phyloP scores from a whole-genome alignment of 2,797 vertebrate genomes.

The Monodelphis domestica region DNA sequence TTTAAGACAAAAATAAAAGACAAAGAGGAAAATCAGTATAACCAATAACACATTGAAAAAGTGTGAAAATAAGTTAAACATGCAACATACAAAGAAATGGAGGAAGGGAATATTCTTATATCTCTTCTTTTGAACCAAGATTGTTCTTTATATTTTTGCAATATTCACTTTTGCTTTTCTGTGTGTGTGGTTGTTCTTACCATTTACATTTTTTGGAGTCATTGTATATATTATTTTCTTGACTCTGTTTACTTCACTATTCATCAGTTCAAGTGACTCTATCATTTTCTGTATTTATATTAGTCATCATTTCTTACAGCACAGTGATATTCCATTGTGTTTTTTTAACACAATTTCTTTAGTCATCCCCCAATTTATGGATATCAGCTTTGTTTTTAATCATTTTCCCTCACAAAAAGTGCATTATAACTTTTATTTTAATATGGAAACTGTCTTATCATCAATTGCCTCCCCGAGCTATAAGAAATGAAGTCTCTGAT shows the following conservation, averaged over 20 bases:
- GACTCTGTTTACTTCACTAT: not conserved
- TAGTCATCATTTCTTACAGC: too few relatives aligned
- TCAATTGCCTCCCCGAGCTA: not conserved
- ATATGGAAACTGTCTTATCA: not conserved
- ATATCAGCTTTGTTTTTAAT: not conserved
- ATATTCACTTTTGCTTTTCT: not conserved
- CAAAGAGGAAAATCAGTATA: not conserved
- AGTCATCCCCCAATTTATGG: too few relatives aligned
- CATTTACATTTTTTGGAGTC: not conserved
- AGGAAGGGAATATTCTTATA: not conserved
- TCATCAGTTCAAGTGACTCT: too few relatives aligned
- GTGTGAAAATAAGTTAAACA: not conserved
- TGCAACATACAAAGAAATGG: not conserved
- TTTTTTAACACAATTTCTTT: too few relatives aligned
- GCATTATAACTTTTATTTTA: not conserved
- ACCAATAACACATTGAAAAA: not conserved
- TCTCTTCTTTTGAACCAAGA: not conserved
- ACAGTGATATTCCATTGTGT: too few relatives aligned
- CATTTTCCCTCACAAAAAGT: not conserved
- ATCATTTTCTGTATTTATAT: too few relatives aligned
- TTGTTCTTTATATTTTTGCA: not conserved
- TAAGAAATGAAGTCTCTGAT: not conserved
- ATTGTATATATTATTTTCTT: not conserved
- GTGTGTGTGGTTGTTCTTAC: too few relatives aligned
- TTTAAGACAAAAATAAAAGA: not conserved